Evolutionary conservation across 2,888 invertebrate genomes (phyloP).

Genomic region (Deroplatys truncata): DNA sequence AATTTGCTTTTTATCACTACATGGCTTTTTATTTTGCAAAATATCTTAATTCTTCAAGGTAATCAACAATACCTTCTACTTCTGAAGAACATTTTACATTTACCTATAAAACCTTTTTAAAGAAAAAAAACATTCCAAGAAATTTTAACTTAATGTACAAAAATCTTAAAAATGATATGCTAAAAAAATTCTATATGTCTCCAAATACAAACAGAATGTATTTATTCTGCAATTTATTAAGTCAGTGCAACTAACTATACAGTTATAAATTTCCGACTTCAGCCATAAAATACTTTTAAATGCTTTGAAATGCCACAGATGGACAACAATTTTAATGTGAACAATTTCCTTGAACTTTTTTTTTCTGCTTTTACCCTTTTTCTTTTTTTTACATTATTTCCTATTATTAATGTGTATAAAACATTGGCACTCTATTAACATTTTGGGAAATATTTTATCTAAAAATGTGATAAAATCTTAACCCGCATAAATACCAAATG

Average conservation of each 20-base stretch:
- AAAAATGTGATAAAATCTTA: slow-evolving; percentile 11
- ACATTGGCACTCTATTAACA: background rate
- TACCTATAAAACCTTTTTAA: background rate
- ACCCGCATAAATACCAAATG: slow-evolving; percentile 13
- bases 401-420: background rate
- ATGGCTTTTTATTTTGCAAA: background rate
- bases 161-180: background rate
- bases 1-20: background rate
- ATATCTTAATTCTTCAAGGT: background rate
- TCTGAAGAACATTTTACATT: background rate
- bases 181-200: background rate
- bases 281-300: background rate
- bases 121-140: background rate
- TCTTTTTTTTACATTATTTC: background rate
- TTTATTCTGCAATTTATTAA: background rate
- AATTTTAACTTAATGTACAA: background rate
- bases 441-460: background rate
- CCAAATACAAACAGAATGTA: background rate
- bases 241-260: background rate
- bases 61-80: background rate
- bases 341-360: background rate
- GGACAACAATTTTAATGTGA: background rate
- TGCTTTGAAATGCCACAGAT: background rate
- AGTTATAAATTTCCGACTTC: background rate
- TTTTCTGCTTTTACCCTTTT: too few species aligned